Percentiles rank a stretch among this genome's conserved stretches.
These are phyloP conservation scores for Coreius guichenoti DNA, from an alignment of 2,797 vertebrate genomes.

Conservation along the genomic window DNA sequence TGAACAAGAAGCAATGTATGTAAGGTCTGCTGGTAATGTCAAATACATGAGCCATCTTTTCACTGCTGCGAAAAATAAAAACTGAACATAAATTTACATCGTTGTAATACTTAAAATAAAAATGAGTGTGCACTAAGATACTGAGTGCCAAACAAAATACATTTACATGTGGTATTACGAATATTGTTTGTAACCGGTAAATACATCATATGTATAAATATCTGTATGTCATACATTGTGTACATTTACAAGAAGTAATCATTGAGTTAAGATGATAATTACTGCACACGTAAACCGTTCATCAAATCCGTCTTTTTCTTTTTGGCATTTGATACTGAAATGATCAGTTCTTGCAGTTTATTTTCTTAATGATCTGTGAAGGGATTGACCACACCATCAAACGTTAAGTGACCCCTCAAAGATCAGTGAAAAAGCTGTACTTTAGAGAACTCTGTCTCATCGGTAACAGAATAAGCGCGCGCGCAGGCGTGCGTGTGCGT, in stretches of 20 bases:
- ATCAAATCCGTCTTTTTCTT: background rate
- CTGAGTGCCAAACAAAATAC: constrained; percentile 62
- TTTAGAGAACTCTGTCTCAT: background rate
- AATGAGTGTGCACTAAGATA: constrained; percentile 58
- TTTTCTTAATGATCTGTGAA: constrained; percentile 13
- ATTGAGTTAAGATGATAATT: constrained; percentile 3
- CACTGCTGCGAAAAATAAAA: constrained; percentile 60
- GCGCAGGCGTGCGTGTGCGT: background rate
- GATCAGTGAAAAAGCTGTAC: constrained; percentile 29
- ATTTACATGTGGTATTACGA: constrained; percentile 55
- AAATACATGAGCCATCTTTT: constrained; percentile 65
- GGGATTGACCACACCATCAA: background rate
- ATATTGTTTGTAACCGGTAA: constrained; percentile 59
- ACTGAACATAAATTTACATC: constrained; percentile 71
- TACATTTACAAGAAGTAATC: constrained; percentile 39
- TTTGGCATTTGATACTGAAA: background rate
- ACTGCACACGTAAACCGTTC: constrained; percentile 15
- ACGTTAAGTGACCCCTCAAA: background rate
- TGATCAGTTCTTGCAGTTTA: background rate
- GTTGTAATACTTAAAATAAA: constrained; percentile 64
- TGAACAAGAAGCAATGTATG: constrained; percentile 84
- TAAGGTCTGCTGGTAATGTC: constrained; percentile 64
- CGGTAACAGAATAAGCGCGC: background rate
- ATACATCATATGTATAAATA: constrained; percentile 56
- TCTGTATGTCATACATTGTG: constrained; percentile 58